Evolutionary conservation across 2,797 vertebrate species (phyloP).

Genomic region (Rhadinocentrus ornatus): DNA sequence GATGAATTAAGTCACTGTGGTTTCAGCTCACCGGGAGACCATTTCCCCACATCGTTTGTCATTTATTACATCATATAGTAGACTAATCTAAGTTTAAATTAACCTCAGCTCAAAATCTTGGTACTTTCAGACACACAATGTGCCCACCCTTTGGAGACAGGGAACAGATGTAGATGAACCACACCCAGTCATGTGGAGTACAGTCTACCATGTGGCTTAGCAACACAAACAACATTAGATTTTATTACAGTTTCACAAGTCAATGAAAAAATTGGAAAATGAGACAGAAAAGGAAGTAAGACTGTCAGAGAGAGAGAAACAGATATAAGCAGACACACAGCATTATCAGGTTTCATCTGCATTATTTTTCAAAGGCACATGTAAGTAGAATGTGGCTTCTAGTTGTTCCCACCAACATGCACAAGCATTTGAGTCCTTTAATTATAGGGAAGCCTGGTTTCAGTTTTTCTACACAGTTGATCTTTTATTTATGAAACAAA

Average conservation of each 20-base stretch:
- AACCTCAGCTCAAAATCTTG: slow-evolving; percentile 36
- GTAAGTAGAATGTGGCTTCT: slow-evolving; percentile 23
- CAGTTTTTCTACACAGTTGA: slow-evolving; percentile 45
- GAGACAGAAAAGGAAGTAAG: slow-evolving; percentile 25
- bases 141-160: slow-evolving; percentile 53
- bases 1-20: slow-evolving; percentile 35
- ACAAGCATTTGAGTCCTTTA: slow-evolving; percentile 36
- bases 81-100: slow-evolving; percentile 24
- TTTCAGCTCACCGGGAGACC: slow-evolving; percentile 23
- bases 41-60: slow-evolving; percentile 28
- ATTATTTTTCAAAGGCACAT: slow-evolving; percentile 11
- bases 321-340: slow-evolving; percentile 12
- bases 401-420: slow-evolving; percentile 38
- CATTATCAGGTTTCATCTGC: slow-evolving; percentile 28
- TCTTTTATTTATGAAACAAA: slow-evolving; percentile 67
- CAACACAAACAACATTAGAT: slow-evolving; percentile 72
- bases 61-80: slow-evolving; percentile 24
- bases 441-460: slow-evolving; percentile 57
- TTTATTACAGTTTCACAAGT: slow-evolving; percentile 55
- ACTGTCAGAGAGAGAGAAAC: slow-evolving; percentile 16
- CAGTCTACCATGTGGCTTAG: slow-evolving; percentile 64
- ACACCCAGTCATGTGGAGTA: slow-evolving; percentile 66
- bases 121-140: slow-evolving; percentile 41
- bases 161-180: slow-evolving; percentile 71
- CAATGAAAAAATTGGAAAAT: slow-evolving; percentile 42